These are phyloP conservation scores for Cephalopholis sonnerati DNA, from an alignment of 2,113 vertebrate species.

Conservation along the genomic window DNA sequence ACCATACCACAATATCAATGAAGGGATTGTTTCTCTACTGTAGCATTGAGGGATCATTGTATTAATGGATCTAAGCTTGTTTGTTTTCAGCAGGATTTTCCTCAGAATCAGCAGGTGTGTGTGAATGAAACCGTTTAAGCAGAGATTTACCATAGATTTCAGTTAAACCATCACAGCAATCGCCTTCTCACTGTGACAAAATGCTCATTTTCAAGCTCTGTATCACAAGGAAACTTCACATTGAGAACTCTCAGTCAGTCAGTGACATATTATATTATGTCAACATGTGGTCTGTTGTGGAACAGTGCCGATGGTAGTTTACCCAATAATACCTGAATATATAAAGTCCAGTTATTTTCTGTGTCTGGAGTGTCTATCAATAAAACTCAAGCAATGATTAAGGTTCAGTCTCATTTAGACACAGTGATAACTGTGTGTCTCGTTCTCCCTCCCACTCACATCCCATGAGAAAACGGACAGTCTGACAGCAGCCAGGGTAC, in stretches of 20 bases:
- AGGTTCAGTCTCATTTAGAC: constrained; percentile 16
- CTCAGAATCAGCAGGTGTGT: constrained; percentile 18
- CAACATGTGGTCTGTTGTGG: not conserved
- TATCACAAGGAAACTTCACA: constrained; percentile 23
- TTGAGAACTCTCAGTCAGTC: not conserved
- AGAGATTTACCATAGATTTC: constrained; percentile 23
- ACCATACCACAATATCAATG: constrained; percentile 5
- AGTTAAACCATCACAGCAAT: constrained; percentile 17
- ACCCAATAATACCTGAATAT: not conserved
- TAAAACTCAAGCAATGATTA: constrained; percentile 16
- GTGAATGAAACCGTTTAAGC: constrained; percentile 23
- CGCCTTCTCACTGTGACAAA: constrained; percentile 19
- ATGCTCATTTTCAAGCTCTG: not conserved
- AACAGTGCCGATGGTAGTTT: not conserved
- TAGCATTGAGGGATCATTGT: constrained; percentile 4
- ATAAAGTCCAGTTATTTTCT: not conserved
- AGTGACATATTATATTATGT: constrained; percentile 2
- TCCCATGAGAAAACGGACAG: constrained; percentile 8
- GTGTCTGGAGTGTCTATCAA: not conserved
- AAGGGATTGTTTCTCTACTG: constrained; percentile 28
- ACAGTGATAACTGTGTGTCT: constrained; percentile 12
- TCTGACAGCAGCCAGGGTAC: constrained; percentile 19
- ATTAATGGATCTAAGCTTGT: constrained; percentile 33
- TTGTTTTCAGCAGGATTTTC: constrained; percentile 39
- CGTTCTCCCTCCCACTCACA: not conserved